Base-by-base conservation (phyloP, 2,888 invertebrate genomes). In the Apamea monoglypha region DNA sequence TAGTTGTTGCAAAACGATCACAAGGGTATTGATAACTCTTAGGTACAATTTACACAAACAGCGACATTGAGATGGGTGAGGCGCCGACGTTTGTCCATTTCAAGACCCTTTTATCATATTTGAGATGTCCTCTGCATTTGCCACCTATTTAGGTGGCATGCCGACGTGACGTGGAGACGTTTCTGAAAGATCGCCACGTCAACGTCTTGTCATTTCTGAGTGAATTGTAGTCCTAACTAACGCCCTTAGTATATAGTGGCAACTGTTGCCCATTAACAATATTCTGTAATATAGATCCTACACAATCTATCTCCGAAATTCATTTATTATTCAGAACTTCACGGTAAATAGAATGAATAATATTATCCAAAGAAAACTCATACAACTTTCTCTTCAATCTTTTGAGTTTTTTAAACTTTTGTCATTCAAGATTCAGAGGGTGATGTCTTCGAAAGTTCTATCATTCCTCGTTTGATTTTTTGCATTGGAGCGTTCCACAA, bases 281-380 rank as follows among this genome's bases (percentile, higher is more conserved):
- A 66, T 56, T 44, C 66, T 44, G 25, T 40, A 25, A 18, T 18
- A 50, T n/a, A 47, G 29, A 56, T 63, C 4, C 61, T 12, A 25
- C 53, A 12, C 3, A 50, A 47, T 78, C 12, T 63, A 61, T 63
- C 29, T 29, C 63, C 10, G 2, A 72, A 74, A 74, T 69, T 67
- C 16, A 71, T 67, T 85, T 74, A 71, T 25, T 69, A 76, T 85
- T 85, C 73, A 68, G 32, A 76, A 56, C 74, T 85, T 74, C 75
- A 81, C 59, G 71, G 71, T 68, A 88, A 81, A 74, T 76, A 76
- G 40, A 76, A 76, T 72, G 86, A 77, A 82, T 86, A 67, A 82
- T 86, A 77, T 71, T 80, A 88, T 85, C 63, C n/a, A 53, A 87
- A 88, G 88, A 78, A 88, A 85, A 86, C 82, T 85, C 82, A 88